phyloP scores from a whole-genome alignment of 1,140 invertebrate genomes.

The Calephelis nemesis region DNA sequence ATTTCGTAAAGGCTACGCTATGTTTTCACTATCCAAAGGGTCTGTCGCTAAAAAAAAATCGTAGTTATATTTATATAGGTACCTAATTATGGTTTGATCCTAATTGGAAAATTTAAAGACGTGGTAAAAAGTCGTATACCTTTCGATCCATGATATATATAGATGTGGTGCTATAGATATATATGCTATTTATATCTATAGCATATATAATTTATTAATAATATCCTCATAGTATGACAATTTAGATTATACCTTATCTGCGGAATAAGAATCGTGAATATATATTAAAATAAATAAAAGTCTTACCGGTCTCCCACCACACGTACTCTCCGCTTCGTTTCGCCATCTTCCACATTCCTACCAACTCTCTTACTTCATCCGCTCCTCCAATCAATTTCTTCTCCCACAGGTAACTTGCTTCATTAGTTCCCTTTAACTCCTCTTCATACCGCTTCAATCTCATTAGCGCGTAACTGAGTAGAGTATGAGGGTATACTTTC shows the following conservation, averaged over 20 bases:
- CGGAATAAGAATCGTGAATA: background rate
- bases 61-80: too few relatives aligned
- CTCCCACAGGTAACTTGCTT: constrained; percentile 37
- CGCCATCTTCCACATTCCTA: constrained; percentile 54
- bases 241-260: background rate
- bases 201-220: too few relatives aligned
- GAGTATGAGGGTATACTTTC: constrained; percentile 47
- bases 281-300: background rate
- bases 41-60: too few relatives aligned
- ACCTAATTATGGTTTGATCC: too few relatives aligned
- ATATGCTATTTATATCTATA: too few relatives aligned
- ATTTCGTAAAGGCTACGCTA: too few relatives aligned
- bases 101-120: too few relatives aligned
- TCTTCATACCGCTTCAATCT: constrained; percentile 53
- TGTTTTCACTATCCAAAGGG: too few relatives aligned
- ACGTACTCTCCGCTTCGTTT: constrained; percentile 53
- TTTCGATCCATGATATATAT: too few relatives aligned
- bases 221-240: too few relatives aligned
- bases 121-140: too few relatives aligned
- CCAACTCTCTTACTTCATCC: constrained; percentile 51
- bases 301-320: constrained; percentile 75
- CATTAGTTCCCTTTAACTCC: constrained; percentile 53
- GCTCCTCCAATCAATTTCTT: constrained; percentile 37
- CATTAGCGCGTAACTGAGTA: constrained; percentile 53
- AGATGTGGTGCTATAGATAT: too few relatives aligned